Evolutionary conservation across 2,888 invertebrate species (phyloP).

Genomic region (Plebejus argus): DNA sequence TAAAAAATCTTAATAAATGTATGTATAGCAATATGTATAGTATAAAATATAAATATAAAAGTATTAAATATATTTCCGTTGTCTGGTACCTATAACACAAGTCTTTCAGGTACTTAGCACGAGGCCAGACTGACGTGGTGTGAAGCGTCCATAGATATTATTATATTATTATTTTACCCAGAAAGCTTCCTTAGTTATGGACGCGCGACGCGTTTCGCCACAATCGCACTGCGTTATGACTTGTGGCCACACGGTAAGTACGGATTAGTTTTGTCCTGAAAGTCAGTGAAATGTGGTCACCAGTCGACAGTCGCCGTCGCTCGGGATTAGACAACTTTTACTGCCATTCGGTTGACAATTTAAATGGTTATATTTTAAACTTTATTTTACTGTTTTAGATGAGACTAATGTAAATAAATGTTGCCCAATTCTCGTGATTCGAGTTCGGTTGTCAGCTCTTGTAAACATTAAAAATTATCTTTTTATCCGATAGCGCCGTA

Average conservation of each 20-base stretch:
- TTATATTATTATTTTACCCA: no score
- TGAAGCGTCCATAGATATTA: no score
- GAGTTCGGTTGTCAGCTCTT: background rate
- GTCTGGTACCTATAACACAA: no score
- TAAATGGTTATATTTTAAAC: background rate
- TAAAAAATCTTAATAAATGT: no score
- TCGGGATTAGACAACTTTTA: conserved; percentile 30
- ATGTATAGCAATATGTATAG: no score
- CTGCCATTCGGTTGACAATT: background rate
- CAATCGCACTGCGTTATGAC: background rate
- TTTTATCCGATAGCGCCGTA: no score
- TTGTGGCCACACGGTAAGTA: conserved; percentile 40
- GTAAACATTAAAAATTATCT: no score
- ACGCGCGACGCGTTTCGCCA: background rate
- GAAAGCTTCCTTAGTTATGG: no score
- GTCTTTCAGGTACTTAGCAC: no score
- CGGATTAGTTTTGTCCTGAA: conserved; percentile 44
- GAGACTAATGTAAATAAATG: background rate
- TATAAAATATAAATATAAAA: no score
- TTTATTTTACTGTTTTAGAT: background rate
- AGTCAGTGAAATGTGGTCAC: conserved; percentile 44
- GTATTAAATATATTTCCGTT: no score
- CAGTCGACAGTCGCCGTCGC: conserved; percentile 18
- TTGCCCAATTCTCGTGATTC: background rate
- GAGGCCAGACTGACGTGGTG: no score